phyloP scores from a whole-genome alignment of 2,888 invertebrate species.

The Hirtodrosophila alboralis region DNA sequence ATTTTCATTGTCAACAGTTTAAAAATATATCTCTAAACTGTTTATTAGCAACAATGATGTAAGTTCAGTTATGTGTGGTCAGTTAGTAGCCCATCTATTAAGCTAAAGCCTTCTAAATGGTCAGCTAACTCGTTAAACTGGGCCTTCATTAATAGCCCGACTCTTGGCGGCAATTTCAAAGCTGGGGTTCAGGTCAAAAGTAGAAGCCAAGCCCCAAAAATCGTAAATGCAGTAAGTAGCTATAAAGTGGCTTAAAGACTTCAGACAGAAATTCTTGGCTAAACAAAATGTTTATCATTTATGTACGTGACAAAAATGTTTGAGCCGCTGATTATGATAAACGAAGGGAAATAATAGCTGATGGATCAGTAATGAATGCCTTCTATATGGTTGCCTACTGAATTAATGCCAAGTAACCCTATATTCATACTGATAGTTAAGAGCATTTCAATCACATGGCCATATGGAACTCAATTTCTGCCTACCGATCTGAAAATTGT shows the following conservation, averaged over 20 bases:
- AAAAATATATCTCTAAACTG: conserved; percentile 3
- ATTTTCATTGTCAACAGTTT: conserved; percentile 19
- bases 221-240: conserved; percentile 67
- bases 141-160: conserved; percentile 43
- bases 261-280: conserved; percentile 19
- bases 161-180: conserved; percentile 59
- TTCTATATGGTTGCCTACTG: conserved; percentile 19
- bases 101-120: conserved; percentile 15
- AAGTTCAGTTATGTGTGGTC: conserved; percentile 48
- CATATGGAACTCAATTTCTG: conserved; percentile 32
- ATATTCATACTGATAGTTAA: conserved; percentile 13
- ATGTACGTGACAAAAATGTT: conserved; percentile 66
- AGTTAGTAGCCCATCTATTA: conserved; percentile 25
- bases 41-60: conserved; percentile 9
- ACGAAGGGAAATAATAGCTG: conserved; percentile 5
- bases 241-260: conserved; percentile 59
- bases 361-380: conserved; percentile 3
- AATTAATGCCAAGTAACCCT: conserved; percentile 39
- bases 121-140: conserved; percentile 50
- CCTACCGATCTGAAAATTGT: conserved; percentile 62
- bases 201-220: conserved; percentile 33
- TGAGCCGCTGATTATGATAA: conserved; percentile 36
- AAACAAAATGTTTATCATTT: conserved; percentile 38
- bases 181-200: conserved; percentile 42
- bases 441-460: conserved; percentile 55